Percentiles rank a stretch among this genome's conserved stretches.
Conservation (phyloP, 2,113 vertebrate species). For the Odontophorus gujanensis region DNA sequence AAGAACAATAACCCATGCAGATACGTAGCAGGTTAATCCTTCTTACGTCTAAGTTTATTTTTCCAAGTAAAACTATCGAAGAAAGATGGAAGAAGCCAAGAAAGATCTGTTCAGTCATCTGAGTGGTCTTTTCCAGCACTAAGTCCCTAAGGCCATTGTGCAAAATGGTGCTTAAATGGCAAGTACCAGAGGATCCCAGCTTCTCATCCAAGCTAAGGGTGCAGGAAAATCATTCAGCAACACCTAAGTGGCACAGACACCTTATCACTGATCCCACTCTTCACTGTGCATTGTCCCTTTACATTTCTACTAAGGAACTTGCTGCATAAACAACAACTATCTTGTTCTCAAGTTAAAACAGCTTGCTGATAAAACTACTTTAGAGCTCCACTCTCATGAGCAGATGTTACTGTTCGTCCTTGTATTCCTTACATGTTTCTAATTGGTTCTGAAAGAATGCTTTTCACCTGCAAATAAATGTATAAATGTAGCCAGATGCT, state of each 20-base stretch:
- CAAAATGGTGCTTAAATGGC: neutral
- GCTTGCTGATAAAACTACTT: neutral
- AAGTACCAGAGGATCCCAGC: neutral
- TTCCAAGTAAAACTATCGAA: neutral
- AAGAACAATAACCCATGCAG: neutral
- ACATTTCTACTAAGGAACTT: slow-evolving; percentile 4
- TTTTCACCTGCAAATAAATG: neutral
- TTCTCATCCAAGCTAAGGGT: neutral
- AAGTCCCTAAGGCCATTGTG: neutral
- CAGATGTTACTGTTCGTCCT: neutral
- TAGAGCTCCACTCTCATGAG: neutral
- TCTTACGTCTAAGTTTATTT: neutral
- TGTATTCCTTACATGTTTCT: neutral
- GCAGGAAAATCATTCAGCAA: slow-evolving; percentile 2
- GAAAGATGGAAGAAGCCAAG: neutral
- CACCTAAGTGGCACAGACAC: neutral
- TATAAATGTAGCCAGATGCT: neutral
- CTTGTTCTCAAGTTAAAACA: slow-evolving; percentile 2
- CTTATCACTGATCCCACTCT: neutral
- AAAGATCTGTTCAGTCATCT: neutral
- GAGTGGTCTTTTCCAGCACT: neutral
- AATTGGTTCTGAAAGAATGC: neutral
- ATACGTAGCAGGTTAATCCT: neutral
- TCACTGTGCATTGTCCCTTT: neutral
- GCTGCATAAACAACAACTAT: neutral